phyloP scores from a whole-genome alignment of 2,797 vertebrate genomes.

The Hypotaenidia okinawae region DNA sequence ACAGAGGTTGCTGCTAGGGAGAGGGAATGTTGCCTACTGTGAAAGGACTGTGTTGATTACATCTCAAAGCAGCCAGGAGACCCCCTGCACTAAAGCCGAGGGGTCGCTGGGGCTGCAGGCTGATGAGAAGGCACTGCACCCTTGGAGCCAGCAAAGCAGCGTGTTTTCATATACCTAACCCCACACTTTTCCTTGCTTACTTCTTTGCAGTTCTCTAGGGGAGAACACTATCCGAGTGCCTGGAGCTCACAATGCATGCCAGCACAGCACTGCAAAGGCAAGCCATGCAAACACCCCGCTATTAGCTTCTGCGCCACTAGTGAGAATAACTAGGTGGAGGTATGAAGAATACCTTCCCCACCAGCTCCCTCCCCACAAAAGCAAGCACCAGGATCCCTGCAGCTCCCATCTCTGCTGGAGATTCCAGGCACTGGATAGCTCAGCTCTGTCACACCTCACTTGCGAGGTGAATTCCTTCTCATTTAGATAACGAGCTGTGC shows the following conservation, averaged over 20 bases:
- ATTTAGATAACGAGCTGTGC: not conserved
- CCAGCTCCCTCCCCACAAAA: not conserved
- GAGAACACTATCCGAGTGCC: not conserved
- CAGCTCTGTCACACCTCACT: not conserved
- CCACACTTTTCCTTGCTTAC: not conserved
- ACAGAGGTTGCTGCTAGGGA: not conserved
- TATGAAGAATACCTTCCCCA: not conserved
- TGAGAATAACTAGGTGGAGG: not conserved
- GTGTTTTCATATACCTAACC: not conserved
- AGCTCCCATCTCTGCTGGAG: not conserved
- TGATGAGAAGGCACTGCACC: not conserved
- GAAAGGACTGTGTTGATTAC: not conserved
- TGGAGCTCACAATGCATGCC: constrained; percentile 4
- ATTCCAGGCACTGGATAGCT: constrained; percentile 27
- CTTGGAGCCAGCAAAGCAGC: not conserved
- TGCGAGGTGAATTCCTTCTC: not conserved
- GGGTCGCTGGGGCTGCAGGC: not conserved
- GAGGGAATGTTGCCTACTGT: not conserved
- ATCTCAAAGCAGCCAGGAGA: not conserved
- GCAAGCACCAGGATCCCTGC: not conserved
- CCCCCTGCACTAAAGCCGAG: not conserved
- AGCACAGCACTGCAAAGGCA: constrained; percentile 21
- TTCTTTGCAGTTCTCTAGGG: not conserved
- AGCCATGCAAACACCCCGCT: not conserved
- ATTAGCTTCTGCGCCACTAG: not conserved